Conservation (phyloP, 1,140 invertebrate genomes). For the Arion vulgaris region DNA sequence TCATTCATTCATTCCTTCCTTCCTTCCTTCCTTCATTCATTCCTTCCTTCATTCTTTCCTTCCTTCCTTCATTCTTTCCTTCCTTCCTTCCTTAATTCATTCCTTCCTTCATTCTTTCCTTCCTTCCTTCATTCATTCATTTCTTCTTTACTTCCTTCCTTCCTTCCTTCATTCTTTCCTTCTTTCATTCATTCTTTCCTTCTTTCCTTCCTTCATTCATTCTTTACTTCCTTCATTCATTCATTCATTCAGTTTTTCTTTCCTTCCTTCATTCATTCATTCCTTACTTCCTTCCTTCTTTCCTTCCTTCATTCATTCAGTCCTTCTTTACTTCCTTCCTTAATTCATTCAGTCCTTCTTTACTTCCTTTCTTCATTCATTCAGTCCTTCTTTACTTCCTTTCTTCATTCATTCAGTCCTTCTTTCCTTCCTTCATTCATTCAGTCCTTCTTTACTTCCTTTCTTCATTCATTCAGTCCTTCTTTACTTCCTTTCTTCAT, state of each 20-base stretch:
- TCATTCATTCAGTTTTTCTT: not conserved
- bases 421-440: too few relatives aligned
- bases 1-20: not conserved
- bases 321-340: not conserved
- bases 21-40: not conserved
- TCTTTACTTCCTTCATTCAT: not conserved
- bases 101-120: not conserved
- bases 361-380: too few relatives aligned
- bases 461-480: too few relatives aligned
- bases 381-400: too few relatives aligned
- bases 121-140: not conserved
- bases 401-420: too few relatives aligned
- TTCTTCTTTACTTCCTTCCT: too few relatives aligned
- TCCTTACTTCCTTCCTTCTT: not conserved
- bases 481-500: too few relatives aligned
- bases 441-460: too few relatives aligned
- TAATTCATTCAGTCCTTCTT: too few relatives aligned
- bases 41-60: not conserved
- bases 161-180: not conserved
- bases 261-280: not conserved
- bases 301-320: not conserved
- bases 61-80: not conserved
- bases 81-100: not conserved
- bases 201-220: not conserved
- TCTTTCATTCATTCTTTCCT: not conserved